A percentile compares a stretch with the other conserved stretches of the same genome.
These are phyloP conservation scores for Choristoneura rosaceana DNA, from an alignment of 2,888 invertebrate genomes.

Conservation along the genomic window DNA sequence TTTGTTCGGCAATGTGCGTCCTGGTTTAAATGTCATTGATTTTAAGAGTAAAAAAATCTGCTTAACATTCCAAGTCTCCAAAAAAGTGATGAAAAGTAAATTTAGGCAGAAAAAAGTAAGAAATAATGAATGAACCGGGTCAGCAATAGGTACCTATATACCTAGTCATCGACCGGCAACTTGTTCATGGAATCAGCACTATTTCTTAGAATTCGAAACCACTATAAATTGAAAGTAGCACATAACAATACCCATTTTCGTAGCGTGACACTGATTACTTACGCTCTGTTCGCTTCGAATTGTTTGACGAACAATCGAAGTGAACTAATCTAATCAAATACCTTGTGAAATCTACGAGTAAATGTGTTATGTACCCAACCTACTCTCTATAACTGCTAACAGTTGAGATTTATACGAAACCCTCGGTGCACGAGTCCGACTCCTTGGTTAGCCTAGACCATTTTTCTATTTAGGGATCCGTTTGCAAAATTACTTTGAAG, in stretches of 20 bases:
- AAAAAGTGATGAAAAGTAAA: background rate
- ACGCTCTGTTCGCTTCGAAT: slow-evolving; percentile 24
- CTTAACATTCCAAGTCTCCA: background rate
- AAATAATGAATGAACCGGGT: background rate
- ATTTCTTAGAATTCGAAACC: background rate
- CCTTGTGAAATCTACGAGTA: slow-evolving; percentile 14
- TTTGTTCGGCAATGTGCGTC: no score
- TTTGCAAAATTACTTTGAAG: no score
- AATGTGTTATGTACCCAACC: background rate
- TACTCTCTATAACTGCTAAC: background rate
- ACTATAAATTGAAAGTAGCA: slow-evolving; percentile 5
- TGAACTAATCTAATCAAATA: slow-evolving; percentile 30
- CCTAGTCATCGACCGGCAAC: background rate
- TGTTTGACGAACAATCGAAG: slow-evolving; percentile 38
- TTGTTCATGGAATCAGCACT: background rate
- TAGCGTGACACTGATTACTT: slow-evolving; percentile 35
- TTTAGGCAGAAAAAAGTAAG: no score
- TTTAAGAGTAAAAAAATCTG: background rate
- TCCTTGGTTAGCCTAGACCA: no score
- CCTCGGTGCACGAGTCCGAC: no score
- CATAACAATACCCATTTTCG: slow-evolving; percentile 16
- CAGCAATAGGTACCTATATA: background rate
- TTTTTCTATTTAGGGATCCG: no score
- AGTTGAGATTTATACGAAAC: no score
- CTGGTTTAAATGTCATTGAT: no score